Evolutionary conservation across 2,888 invertebrate species (phyloP).

Genomic region (Lasioglossum calceatum): DNA sequence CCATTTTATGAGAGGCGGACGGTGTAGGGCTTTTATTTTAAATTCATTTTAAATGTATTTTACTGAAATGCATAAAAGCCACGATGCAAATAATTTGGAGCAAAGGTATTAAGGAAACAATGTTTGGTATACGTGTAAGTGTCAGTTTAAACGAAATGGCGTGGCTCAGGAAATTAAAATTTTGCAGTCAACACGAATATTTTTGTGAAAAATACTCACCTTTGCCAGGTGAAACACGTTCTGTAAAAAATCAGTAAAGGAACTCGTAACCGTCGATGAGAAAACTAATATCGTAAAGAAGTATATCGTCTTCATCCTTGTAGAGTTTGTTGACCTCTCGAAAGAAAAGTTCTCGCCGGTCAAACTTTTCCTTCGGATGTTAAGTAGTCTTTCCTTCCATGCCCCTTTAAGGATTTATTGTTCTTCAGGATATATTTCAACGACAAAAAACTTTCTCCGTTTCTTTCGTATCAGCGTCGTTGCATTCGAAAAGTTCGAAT

Average conservation of each 20-base stretch:
- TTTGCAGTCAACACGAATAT: not conserved
- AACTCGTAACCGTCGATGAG: constrained; percentile 36
- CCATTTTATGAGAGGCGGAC: too few species aligned
- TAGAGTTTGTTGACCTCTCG: constrained; percentile 13
- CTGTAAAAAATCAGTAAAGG: constrained; percentile 68
- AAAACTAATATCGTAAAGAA: constrained; percentile 51
- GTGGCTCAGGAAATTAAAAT: not conserved
- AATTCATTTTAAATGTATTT: not conserved
- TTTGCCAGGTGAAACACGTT: constrained; percentile 66
- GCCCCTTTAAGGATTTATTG: constrained; percentile 15
- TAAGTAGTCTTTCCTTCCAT: not conserved
- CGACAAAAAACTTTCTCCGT: constrained; percentile 42
- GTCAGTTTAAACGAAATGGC: not conserved
- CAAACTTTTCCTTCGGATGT: not conserved
- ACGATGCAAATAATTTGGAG: not conserved
- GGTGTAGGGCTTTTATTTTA: too few species aligned
- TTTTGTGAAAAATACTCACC: constrained; percentile 67
- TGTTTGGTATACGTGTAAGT: not conserved
- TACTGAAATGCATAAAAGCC: not conserved
- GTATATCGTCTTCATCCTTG: constrained; percentile 40
- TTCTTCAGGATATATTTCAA: constrained; percentile 25
- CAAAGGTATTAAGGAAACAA: not conserved
- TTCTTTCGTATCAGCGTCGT: constrained; percentile 13
- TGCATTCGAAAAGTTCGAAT: constrained; percentile 36
- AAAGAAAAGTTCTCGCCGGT: not conserved